Evolutionary conservation across 2,797 vertebrate species (phyloP).

Genomic region (Neomorphus geoffroyi): DNA sequence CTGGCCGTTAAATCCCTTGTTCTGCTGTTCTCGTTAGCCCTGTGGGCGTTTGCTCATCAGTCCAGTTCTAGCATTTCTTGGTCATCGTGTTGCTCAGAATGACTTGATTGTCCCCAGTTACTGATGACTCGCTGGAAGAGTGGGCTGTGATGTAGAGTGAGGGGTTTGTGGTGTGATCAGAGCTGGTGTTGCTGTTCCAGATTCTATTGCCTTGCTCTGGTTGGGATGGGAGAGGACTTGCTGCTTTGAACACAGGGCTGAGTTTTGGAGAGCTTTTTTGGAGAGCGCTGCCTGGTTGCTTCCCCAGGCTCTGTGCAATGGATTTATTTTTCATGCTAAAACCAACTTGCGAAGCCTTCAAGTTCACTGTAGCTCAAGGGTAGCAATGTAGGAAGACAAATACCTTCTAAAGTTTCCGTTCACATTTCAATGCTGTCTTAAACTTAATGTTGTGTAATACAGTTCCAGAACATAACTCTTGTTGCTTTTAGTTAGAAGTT

Average conservation of each 20-base stretch:
- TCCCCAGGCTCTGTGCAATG: background rate
- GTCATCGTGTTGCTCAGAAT: background rate
- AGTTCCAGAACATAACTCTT: background rate
- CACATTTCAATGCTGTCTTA: background rate
- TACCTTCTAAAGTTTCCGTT: background rate
- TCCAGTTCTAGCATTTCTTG: background rate
- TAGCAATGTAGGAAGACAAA: background rate
- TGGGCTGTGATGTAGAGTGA: background rate
- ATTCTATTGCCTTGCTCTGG: background rate
- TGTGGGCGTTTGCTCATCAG: background rate
- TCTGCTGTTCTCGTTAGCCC: conserved; percentile 27
- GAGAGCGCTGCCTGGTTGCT: background rate
- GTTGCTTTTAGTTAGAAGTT: background rate
- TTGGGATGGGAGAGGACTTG: background rate
- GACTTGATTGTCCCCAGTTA: background rate
- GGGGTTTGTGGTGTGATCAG: background rate
- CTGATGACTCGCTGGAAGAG: background rate
- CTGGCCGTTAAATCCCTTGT: background rate
- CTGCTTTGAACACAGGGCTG: background rate
- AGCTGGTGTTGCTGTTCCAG: background rate
- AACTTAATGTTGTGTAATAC: background rate
- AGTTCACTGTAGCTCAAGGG: background rate
- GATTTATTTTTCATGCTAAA: background rate
- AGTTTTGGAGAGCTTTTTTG: background rate
- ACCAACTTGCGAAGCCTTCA: background rate